Evolutionary conservation across 2,113 vertebrate species (phyloP).

Genomic region (Scomber scombrus): DNA sequence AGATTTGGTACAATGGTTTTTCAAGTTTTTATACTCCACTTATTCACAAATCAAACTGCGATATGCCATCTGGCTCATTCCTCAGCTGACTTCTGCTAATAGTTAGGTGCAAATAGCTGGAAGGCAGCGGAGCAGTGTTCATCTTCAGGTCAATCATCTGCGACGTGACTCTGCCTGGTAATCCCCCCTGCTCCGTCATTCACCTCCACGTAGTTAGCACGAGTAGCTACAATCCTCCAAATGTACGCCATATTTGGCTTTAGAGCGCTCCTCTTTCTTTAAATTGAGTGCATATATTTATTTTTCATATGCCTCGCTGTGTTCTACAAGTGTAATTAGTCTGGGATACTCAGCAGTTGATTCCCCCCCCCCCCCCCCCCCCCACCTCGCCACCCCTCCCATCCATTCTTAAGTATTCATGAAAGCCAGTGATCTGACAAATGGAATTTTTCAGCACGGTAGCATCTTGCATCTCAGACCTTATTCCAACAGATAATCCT

Average conservation of each 20-base stretch:
- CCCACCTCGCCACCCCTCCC: constrained; percentile 39
- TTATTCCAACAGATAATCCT: constrained; percentile 85
- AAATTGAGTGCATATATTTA: constrained; percentile 79
- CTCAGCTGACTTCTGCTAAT: constrained; percentile 51
- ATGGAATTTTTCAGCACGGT: constrained; percentile 86
- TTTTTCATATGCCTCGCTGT: constrained; percentile 76
- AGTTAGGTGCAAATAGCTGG: constrained; percentile 56
- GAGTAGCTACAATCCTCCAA: constrained; percentile 56
- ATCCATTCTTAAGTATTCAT: constrained; percentile 87
- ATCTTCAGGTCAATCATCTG: constrained; percentile 66
- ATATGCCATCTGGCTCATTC: constrained; percentile 4
- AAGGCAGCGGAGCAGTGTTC: constrained; percentile 61
- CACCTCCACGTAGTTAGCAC: constrained; percentile 51
- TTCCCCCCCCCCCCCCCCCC: constrained; percentile 37
- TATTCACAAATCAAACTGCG: constrained; percentile 40
- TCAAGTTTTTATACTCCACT: constrained; percentile 24
- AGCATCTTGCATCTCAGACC: constrained; percentile 83
- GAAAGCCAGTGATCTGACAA: constrained; percentile 88
- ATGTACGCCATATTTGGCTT: constrained; percentile 60
- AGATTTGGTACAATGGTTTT: constrained; percentile 23
- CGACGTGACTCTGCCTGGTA: constrained; percentile 54
- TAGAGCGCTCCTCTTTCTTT: constrained; percentile 63
- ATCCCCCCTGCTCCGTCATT: constrained; percentile 62
- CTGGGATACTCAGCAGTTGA: constrained; percentile 81
- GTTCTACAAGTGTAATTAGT: constrained; percentile 88